Evolutionary conservation across 1,140 invertebrate genomes (phyloP).

Genomic region (Rhopalosiphum padi): DNA sequence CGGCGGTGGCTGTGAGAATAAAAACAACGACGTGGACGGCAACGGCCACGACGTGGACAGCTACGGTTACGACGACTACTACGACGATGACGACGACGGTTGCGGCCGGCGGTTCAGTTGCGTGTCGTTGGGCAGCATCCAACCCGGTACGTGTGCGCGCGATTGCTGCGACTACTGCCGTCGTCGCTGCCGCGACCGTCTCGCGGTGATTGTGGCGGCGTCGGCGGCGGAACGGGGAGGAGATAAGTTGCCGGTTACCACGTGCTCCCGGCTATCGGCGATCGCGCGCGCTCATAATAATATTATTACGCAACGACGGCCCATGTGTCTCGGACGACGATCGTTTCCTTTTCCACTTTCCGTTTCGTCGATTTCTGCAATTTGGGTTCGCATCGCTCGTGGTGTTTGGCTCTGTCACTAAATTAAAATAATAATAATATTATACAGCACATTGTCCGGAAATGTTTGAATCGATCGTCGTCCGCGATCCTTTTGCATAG

Average conservation of each 20-base stretch:
- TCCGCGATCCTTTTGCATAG: not conserved
- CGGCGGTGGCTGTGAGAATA: too few species aligned
- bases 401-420: too few species aligned
- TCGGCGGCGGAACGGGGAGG: not conserved
- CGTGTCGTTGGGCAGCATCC: conserved; percentile 36
- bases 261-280: not conserved
- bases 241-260: conserved; percentile 1
- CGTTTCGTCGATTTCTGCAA: not conserved
- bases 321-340: not conserved
- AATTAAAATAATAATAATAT: too few species aligned
- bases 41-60: not conserved
- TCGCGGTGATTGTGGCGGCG: not conserved
- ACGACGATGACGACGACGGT: not conserved
- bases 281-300: not conserved
- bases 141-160: conserved; percentile 41
- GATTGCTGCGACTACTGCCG: not conserved
- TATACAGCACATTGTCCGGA: not conserved
- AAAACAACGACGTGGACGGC: not conserved
- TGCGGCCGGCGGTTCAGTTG: conserved; percentile 3
- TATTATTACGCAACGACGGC: not conserved
- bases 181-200: not conserved
- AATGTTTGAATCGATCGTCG: not conserved
- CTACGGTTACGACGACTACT: not conserved
- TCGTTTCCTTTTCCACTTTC: not conserved
- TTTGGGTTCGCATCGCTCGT: not conserved